Base-by-base conservation (phyloP, 2,113 vertebrate genomes). In the Chaetodon trifascialis region DNA sequence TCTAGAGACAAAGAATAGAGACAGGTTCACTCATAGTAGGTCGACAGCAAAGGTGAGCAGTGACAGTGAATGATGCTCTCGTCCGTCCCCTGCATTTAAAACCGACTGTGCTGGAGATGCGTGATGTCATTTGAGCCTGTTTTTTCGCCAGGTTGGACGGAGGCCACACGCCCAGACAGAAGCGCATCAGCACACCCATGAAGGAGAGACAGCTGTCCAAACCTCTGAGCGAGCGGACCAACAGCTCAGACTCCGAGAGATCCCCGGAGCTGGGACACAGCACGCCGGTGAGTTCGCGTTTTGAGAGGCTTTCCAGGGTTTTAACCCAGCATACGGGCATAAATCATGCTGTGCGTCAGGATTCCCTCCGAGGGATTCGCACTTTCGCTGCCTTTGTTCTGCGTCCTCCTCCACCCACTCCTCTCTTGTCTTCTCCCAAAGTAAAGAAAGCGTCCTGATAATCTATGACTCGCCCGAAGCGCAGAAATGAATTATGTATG, bases 231-330 rank as follows among this genome's bases (percentile, higher is more conserved):
- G 97, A 98, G 71, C 94, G 97, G 14, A 95, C 96, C 87, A 97
- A 97, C 94, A 97, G 97, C 91, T 97, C 96, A 0, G 97, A 98
- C 94, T 97, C 96, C 0, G 97, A 97, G 89, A 91, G 97, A 17
- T 97, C 96, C 0, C 96, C 96, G 0, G 97, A 98, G 78, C 92
- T 97, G 63, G 95, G 95, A 9, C 97, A 97, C 85, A 95, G 93
- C 85, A 93, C 96, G 0, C 96, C 97, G 95, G 97, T 97, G 84
- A 12, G 4, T 49, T 6, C 2, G 15, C 51, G 5, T 56, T 52
- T 40, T 59, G n/a, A 49, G 5, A 36, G 14, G 21, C 36, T 40
- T 38, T 44, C 44, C 19, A 0, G 42, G 58, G 52, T 83, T 78
- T 68, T 25, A 52, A 42, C 36, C 17, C 0, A 0, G 40, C 5